Evolutionary conservation across 2,113 vertebrate species (phyloP).

Genomic region (Muscicapa adusta): DNA sequence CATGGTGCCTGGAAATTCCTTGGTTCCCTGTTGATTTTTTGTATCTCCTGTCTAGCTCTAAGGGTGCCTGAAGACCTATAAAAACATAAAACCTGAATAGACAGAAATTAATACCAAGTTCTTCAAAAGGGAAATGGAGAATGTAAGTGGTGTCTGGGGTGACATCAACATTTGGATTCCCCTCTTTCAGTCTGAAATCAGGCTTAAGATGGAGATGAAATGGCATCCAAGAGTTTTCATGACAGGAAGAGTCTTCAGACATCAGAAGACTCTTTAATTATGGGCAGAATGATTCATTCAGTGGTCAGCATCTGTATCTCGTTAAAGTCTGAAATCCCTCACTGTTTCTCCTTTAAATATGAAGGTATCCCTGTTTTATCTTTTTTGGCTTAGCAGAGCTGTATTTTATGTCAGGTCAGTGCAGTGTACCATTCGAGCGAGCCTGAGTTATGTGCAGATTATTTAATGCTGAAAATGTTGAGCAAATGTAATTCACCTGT

Average conservation of each 20-base stretch:
- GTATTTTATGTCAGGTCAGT: slow-evolving; percentile 20
- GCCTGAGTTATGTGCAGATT: slow-evolving; percentile 44
- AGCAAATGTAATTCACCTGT: slow-evolving; percentile 39
- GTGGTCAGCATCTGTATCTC: slow-evolving; percentile 80
- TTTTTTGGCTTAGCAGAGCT: slow-evolving; percentile 47
- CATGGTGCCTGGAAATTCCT: background rate
- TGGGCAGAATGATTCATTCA: slow-evolving; percentile 80
- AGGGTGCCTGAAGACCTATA: slow-evolving; percentile 46
- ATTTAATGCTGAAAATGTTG: slow-evolving; percentile 53
- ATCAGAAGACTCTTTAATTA: slow-evolving; percentile 78
- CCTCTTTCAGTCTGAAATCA: slow-evolving; percentile 55
- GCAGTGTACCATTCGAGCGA: background rate
- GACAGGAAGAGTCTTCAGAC: slow-evolving; percentile 82
- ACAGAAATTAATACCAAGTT: slow-evolving; percentile 56
- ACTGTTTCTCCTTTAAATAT: slow-evolving; percentile 54
- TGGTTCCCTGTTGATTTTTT: slow-evolving; percentile 22
- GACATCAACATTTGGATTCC: slow-evolving; percentile 66
- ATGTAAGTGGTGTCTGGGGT: slow-evolving; percentile 65
- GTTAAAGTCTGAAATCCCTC: slow-evolving; percentile 78
- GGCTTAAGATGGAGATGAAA: slow-evolving; percentile 73
- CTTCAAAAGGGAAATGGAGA: slow-evolving; percentile 60
- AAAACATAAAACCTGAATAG: slow-evolving; percentile 14
- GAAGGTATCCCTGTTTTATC: slow-evolving; percentile 63
- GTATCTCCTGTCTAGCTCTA: background rate
- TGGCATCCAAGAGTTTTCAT: slow-evolving; percentile 79